phyloP scores from a whole-genome alignment of 2,797 vertebrate species.

The Monodelphis domestica region DNA sequence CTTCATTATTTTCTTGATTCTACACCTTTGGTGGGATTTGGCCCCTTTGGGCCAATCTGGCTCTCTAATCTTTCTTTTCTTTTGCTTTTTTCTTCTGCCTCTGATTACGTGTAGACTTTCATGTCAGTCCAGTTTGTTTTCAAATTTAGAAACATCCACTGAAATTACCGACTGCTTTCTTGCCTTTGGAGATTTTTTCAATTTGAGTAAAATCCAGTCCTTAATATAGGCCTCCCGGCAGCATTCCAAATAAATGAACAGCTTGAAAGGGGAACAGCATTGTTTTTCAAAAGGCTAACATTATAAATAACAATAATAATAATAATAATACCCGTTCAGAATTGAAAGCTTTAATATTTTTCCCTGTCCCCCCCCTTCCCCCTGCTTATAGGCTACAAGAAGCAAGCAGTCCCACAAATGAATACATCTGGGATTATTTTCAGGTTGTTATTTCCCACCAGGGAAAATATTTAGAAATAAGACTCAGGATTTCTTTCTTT shows the following conservation, averaged over 20 bases:
- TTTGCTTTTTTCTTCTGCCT: slow-evolving; percentile 59
- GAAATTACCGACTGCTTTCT: slow-evolving; percentile 82
- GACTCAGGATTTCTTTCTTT: too few relatives aligned
- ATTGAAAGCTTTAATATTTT: slow-evolving; percentile 87
- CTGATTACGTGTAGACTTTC: slow-evolving; percentile 52
- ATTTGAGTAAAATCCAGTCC: slow-evolving; percentile 86
- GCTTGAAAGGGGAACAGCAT: slow-evolving; percentile 86
- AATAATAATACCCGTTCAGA: slow-evolving; percentile 83
- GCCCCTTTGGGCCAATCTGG: slow-evolving; percentile 63
- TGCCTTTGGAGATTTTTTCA: slow-evolving; percentile 84
- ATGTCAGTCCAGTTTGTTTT: slow-evolving; percentile 75
- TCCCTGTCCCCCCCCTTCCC: slow-evolving; percentile 74
- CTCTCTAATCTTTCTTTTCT: slow-evolving; percentile 49
- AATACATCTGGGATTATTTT: slow-evolving; percentile 92
- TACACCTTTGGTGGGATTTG: slow-evolving; percentile 62
- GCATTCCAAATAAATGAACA: slow-evolving; percentile 90
- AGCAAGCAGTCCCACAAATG: slow-evolving; percentile 87
- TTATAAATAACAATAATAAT: slow-evolving; percentile 76
- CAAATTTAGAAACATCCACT: slow-evolving; percentile 81
- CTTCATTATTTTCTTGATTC: slow-evolving; percentile 38
- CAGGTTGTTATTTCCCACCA: slow-evolving; percentile 89
- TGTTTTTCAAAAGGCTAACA: slow-evolving; percentile 88
- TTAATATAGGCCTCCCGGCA: slow-evolving; percentile 85
- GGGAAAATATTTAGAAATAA: slow-evolving; percentile 90
- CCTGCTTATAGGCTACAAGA: slow-evolving; percentile 86